Percentiles rank a stretch among this genome's conserved stretches.
These are phyloP conservation scores for Synanthedon myopaeformis DNA, from an alignment of 2,888 invertebrate species.

Conservation along the genomic window DNA sequence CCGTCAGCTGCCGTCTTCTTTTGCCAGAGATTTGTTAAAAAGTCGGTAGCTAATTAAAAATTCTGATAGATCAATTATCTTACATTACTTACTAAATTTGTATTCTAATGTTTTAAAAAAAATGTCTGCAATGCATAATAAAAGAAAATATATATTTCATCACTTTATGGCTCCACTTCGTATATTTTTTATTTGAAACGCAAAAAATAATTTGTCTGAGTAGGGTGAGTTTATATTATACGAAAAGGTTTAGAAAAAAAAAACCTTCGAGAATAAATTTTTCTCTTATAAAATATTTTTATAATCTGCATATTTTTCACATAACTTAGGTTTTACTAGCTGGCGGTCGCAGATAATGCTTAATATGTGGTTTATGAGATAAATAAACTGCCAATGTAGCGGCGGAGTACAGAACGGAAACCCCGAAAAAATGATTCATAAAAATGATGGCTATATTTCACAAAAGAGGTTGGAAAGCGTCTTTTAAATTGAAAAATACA, in stretches of 20 bases:
- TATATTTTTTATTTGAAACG: too few relatives aligned
- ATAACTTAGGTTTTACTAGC: slow-evolving; percentile 37
- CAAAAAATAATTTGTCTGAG: neutral
- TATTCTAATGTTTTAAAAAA: too few relatives aligned
- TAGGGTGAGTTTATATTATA: neutral
- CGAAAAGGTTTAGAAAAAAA: neutral
- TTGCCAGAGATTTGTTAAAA: too few relatives aligned
- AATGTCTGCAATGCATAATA: too few relatives aligned
- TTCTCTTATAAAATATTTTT: slow-evolving; percentile 3
- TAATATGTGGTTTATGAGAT: slow-evolving; percentile 41
- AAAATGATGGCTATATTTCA: slow-evolving; percentile 23
- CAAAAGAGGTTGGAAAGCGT: neutral
- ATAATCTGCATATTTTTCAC: slow-evolving; percentile 33
- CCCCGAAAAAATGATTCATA: slow-evolving; percentile 28
- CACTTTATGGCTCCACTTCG: too few relatives aligned
- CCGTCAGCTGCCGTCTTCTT: too few relatives aligned
- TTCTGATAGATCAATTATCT: too few relatives aligned
- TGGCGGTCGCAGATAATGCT: slow-evolving; percentile 33
- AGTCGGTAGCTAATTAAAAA: too few relatives aligned
- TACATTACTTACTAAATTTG: too few relatives aligned
- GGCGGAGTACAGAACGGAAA: neutral
- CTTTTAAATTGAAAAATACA: neutral
- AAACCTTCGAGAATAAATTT: too few relatives aligned
- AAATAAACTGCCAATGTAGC: slow-evolving; percentile 13
- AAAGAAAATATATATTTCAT: too few relatives aligned